phyloP scores from a whole-genome alignment of 2,888 invertebrate genomes.

The Mantis religiosa region DNA sequence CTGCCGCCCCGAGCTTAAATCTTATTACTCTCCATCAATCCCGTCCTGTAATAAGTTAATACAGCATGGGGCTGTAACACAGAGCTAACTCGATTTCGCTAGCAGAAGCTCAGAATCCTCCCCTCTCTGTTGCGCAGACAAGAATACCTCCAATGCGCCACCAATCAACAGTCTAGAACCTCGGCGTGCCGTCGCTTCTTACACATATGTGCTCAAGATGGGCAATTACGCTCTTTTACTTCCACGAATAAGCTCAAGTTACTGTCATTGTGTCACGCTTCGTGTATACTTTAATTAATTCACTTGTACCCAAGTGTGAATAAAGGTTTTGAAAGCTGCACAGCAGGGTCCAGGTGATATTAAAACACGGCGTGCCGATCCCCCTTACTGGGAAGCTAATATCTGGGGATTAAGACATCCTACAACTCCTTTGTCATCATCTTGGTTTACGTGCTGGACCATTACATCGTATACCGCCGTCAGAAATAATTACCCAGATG shows the following conservation, averaged over 20 bases:
- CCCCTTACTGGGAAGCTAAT: not conserved
- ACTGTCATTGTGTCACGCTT: not conserved
- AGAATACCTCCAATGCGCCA: not conserved
- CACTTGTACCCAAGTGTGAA: not conserved
- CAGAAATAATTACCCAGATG: no score
- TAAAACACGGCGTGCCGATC: not conserved
- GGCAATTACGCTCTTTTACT: no score
- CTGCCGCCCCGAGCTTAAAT: constrained; percentile 1
- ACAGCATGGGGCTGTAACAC: constrained; percentile 12
- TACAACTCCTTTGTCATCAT: not conserved
- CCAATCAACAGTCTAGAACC: not conserved
- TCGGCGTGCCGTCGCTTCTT: not conserved
- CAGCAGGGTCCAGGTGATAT: not conserved
- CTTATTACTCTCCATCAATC: constrained; percentile 15
- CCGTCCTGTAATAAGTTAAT: constrained; percentile 14
- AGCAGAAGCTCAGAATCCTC: not conserved
- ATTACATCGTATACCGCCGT: no score
- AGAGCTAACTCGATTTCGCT: constrained; percentile 9
- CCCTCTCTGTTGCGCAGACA: not conserved
- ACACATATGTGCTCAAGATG: no score
- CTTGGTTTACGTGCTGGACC: no score
- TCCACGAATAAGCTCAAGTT: no score
- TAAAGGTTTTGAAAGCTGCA: not conserved
- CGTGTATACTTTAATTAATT: not conserved
- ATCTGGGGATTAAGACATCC: not conserved